phyloP scores from a whole-genome alignment of 2,113 vertebrate species.

The Raja brachyura region DNA sequence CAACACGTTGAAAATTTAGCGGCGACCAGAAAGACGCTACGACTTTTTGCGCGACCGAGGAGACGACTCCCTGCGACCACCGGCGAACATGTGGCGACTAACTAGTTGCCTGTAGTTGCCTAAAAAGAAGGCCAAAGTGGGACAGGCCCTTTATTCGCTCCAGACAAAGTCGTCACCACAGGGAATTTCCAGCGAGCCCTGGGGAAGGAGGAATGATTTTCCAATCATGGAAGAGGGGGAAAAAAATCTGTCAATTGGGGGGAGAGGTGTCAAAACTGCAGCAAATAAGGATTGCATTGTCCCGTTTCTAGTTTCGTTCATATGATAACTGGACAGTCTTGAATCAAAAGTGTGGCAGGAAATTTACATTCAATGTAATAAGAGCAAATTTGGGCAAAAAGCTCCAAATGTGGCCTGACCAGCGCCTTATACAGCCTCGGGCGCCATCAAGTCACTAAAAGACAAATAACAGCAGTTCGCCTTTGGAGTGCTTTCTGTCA shows the following conservation, averaged over 20 bases:
- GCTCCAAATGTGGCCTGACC: too few relatives aligned
- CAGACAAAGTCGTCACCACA: neutral
- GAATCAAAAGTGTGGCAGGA: neutral
- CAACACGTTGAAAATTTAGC: too few relatives aligned
- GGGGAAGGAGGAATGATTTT: neutral
- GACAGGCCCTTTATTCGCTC: neutral
- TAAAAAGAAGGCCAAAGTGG: too few relatives aligned
- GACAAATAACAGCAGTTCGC: neutral
- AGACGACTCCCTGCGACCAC: too few relatives aligned
- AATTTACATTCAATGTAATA: neutral
- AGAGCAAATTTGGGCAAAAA: neutral
- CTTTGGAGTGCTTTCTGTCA: neutral
- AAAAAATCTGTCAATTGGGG: neutral
- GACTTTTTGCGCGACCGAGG: too few relatives aligned
- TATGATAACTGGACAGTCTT: too few relatives aligned
- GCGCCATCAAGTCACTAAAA: neutral
- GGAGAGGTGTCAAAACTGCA: neutral
- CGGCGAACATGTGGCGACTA: too few relatives aligned
- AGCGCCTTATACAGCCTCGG: too few relatives aligned
- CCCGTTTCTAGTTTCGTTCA: too few relatives aligned
- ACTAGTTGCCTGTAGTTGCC: too few relatives aligned
- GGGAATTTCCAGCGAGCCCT: neutral
- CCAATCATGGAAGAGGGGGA: neutral
- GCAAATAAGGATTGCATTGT: neutral
- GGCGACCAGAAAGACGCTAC: too few relatives aligned